These are phyloP conservation scores for Xiphophorus maculatus DNA, from an alignment of 2,113 vertebrate genomes.

Conservation along the genomic window DNA sequence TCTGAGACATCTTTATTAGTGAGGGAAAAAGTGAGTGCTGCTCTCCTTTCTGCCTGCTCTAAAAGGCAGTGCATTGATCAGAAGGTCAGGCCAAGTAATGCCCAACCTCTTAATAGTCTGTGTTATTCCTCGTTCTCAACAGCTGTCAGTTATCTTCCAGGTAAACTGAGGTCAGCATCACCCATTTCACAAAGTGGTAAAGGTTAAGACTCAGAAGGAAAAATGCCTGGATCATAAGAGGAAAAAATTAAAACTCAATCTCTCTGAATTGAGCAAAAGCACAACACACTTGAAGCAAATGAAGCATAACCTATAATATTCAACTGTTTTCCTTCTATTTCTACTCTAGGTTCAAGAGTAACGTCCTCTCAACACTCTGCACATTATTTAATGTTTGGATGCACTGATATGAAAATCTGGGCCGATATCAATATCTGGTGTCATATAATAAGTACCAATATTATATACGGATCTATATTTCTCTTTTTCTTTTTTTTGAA, in stretches of 20 bases:
- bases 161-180: slow-evolving; percentile 35
- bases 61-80: slow-evolving; percentile 72
- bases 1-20: slow-evolving; percentile 70
- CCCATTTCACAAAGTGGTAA: background rate
- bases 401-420: background rate
- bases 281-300: slow-evolving; percentile 7
- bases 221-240: background rate
- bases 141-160: slow-evolving; percentile 51
- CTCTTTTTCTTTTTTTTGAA: too few relatives aligned
- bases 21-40: slow-evolving; percentile 44
- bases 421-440: background rate
- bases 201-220: slow-evolving; percentile 6
- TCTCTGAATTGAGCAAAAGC: slow-evolving; percentile 7
- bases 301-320: slow-evolving; percentile 4
- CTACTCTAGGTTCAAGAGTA: slow-evolving; percentile 4
- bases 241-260: slow-evolving; percentile 16
- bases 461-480: background rate
- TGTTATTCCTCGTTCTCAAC: slow-evolving; percentile 56
- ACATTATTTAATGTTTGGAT: slow-evolving; percentile 4
- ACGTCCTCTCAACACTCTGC: background rate
- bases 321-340: slow-evolving; percentile 1
- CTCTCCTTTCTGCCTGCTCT: slow-evolving; percentile 48
- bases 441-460: background rate
- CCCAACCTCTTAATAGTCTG: slow-evolving; percentile 59
- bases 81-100: slow-evolving; percentile 60